phyloP scores from a whole-genome alignment of 2,113 vertebrate species.

The Chrysochloris asiatica region DNA sequence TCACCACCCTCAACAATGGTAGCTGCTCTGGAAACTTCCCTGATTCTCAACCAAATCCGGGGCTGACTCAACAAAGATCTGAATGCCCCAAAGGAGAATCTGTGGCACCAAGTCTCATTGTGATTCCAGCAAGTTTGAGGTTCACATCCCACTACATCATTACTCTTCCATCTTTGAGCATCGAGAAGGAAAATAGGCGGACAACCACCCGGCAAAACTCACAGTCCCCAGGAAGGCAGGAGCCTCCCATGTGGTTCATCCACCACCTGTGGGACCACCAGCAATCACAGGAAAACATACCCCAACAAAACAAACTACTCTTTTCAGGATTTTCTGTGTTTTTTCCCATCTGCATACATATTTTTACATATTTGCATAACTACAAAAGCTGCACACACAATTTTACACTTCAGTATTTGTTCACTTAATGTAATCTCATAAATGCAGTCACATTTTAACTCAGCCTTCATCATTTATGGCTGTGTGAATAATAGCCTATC shows the following conservation, averaged over 20 bases:
- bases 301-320: neutral
- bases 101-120: neutral
- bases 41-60: neutral
- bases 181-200: neutral
- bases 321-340: too few relatives aligned
- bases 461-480: neutral
- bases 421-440: neutral
- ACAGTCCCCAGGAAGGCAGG: neutral
- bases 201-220: neutral
- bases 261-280: neutral
- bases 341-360: neutral
- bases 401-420: neutral
- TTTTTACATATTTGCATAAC: neutral
- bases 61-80: neutral
- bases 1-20: neutral
- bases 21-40: neutral
- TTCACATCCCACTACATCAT: neutral
- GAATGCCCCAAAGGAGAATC: neutral
- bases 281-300: neutral
- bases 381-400: neutral
- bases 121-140: neutral
- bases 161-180: too few relatives aligned
- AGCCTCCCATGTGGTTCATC: neutral
- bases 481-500: neutral
- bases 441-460: neutral